Base-by-base conservation (phyloP, 2,113 vertebrate species). In the Triplophysa dalaica region DNA sequence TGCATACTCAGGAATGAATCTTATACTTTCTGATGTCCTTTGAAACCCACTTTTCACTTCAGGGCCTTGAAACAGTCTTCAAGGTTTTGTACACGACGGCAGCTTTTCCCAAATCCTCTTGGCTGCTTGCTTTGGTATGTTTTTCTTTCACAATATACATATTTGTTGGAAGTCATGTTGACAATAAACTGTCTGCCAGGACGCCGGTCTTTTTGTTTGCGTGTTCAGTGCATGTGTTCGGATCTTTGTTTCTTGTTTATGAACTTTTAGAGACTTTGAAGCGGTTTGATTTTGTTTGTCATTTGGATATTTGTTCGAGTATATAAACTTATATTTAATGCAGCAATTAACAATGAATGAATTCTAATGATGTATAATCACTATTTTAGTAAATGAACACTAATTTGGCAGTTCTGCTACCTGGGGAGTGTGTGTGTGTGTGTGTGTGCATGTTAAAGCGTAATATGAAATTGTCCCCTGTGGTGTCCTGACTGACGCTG, bases 311-410 rank as follows among this genome's bases (percentile, higher is more conserved):
- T 48, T 63, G 54, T 63, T 75, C 24, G 45, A 48, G n/a, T n/a
- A n/a, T n/a, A n/a, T 38, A 1, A 75, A 26, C 54, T 45, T 16
- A 2, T 16, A 24, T 75, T 63, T 75, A 75, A 61, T 75, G 60
- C 38, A 12, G 73, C 41, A 63, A 75, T 75, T 75, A 75, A 63
- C 73, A 54, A 54, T 54, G 43, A 77, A 77, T 77, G 75, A 75
- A 63, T 41, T 22, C 26, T 63, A 75, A 75, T 75, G 58, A 61
- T 75, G 62, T 38, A 33, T 65, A 54, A 77, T 77, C 62, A 54
- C 45, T 64, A 54, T 75, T 62, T 75, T 75, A 48, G 22, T 75
- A 63, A 75, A 63, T 75, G 38, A 62, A 63, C 26, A 19, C 41
- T 75, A 63, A 75, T 65, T 48, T 76, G 45, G 19, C 41, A 22